Percentiles rank a stretch among this genome's conserved stretches.
phyloP scores from a whole-genome alignment of 2,797 vertebrate species.

The Bufotes viridis region DNA sequence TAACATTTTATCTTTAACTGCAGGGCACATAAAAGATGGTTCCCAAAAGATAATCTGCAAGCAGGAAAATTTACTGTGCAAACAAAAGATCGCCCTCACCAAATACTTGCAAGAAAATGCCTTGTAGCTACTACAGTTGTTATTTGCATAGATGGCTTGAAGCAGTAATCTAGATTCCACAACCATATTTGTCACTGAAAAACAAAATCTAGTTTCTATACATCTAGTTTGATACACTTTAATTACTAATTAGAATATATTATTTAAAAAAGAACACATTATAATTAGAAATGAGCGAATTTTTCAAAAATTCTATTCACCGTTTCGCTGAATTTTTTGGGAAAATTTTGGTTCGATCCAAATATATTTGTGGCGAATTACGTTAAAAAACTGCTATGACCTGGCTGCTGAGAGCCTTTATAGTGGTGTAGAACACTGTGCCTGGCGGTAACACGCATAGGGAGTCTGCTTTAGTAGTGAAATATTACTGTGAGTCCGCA shows the following conservation, averaged over 20 bases:
- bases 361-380: no score
- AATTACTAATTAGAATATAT: slow-evolving; percentile 35
- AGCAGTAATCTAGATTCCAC: slow-evolving; percentile 65
- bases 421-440: no score
- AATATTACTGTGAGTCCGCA: no score
- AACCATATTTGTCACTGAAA: slow-evolving; percentile 58
- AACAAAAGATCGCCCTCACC: slow-evolving; percentile 63
- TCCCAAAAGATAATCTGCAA: slow-evolving; percentile 61
- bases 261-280: neutral
- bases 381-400: no score
- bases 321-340: no score
- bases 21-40: slow-evolving; percentile 56
- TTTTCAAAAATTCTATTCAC: no score
- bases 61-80: slow-evolving; percentile 54
- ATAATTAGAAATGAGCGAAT: no score
- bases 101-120: slow-evolving; percentile 64
- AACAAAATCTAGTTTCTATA: slow-evolving; percentile 37
- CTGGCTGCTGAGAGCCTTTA: no score
- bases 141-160: slow-evolving; percentile 64
- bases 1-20: slow-evolving; percentile 57
- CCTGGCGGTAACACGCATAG: no score
- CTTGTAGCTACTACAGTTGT: slow-evolving; percentile 63
- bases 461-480: no score
- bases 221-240: slow-evolving; percentile 27
- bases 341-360: no score